Base-by-base conservation (phyloP, 2,888 invertebrate species). In the Pilophorus perplexus region DNA sequence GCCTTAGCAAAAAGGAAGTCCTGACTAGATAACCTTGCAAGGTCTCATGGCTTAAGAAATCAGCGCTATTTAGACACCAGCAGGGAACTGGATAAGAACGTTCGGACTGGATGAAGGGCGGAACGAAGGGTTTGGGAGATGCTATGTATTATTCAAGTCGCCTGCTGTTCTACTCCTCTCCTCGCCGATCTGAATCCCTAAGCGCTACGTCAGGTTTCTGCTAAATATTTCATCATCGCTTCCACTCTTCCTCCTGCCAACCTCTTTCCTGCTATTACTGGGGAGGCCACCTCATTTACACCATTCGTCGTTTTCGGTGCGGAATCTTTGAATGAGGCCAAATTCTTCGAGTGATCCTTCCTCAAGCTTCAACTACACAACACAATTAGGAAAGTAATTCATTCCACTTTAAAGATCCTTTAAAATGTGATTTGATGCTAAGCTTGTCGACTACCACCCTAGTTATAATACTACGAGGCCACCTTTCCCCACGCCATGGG, bases 41-140 rank as follows among this genome's bases (percentile, higher is more conserved):
- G 55, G n/a, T 23, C 55, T 55, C 55, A 55, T 55, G 40, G 38
- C 37, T 55, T 55, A 55, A 55, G 55, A 55, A 55, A 55, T 55
- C 55, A 38, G 40, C 55, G 22, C 55, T 55, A 55, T 55, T 55
- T 55, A 55, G 38, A 33, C 38, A 40, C 22, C 38, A 6, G 23
- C 3, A 1, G 48, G 2, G 28, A 28, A 25, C 2, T 25, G 28
- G 27, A 28, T 52, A 52, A 52, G 52, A 52, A 52, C 28, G 52
- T 52, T 52, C 33, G 46, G 46, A 2, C n/a, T 25, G 14, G n/a
- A 33, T 33, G 33, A 52, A 16, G 52, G 18, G 6, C 28, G 28
- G 3, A 16, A 28, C 25, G 18, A 16, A 25, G 52, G 52, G 27
- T 52, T 52, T 28, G 3, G 52, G 46, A 50, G 27, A 6, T 50